Conservation (phyloP, 2,113 vertebrate genomes). For the Colaptes auratus region DNA sequence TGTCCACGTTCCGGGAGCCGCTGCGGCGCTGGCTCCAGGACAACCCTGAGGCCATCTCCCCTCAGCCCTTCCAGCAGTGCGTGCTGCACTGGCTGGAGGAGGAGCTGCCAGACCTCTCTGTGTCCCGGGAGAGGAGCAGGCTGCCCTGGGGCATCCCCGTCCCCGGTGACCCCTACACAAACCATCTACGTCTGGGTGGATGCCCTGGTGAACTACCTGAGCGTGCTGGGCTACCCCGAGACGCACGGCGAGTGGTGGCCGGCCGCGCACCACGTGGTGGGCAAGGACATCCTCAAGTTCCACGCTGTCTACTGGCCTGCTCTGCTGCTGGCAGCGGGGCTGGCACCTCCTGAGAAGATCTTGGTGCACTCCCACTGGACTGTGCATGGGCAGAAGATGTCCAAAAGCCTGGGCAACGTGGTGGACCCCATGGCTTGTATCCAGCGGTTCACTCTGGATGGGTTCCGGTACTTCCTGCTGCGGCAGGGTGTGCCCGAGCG, state of each 20-base stretch:
- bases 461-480: conserved; percentile 93
- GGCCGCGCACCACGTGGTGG: conserved; percentile 81
- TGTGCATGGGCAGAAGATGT: conserved; percentile 92
- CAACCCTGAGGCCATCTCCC: conserved; percentile 78
- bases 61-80: conserved; percentile 78
- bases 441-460: conserved; percentile 82
- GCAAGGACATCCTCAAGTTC: conserved; percentile 97
- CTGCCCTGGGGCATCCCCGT: conserved; percentile 93
- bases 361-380: conserved; percentile 97
- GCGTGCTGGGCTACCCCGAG: conserved; percentile 87
- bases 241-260: conserved; percentile 82
- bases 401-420: conserved; percentile 94
- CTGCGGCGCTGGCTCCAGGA: conserved; percentile 83
- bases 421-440: conserved; percentile 82
- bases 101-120: conserved; percentile 89
- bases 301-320: conserved; percentile 96
- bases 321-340: conserved; percentile 86
- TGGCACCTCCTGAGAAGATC: conserved; percentile 83
- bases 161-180: conserved; percentile 83
- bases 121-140: conserved; percentile 88
- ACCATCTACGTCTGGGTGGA: conserved; percentile 97
- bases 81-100: conserved; percentile 87
- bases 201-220: conserved; percentile 94
- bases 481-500: conserved; percentile 90
- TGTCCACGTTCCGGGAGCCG: conserved; percentile 82